Conservation (phyloP, 2,113 vertebrate species). For the Melanerpes formicivorus region DNA sequence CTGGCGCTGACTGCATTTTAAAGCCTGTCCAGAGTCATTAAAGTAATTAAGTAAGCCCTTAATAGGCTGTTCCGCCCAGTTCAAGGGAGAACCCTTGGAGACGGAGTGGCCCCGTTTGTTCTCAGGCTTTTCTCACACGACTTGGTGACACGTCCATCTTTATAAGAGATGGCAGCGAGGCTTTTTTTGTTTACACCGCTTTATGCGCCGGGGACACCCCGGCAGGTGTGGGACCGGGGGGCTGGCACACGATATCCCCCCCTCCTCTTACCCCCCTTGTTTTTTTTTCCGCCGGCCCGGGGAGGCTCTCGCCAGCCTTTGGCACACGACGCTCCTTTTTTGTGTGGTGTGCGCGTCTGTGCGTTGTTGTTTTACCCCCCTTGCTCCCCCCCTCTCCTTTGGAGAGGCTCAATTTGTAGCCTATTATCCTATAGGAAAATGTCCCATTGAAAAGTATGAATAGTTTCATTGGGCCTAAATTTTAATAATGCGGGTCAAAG, state of each 20-base stretch:
- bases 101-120: slow-evolving; percentile 92
- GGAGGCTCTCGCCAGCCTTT: slow-evolving; percentile 88
- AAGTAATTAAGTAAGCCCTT: slow-evolving; percentile 99
- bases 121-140: slow-evolving; percentile 97
- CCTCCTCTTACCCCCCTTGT: slow-evolving; percentile 23
- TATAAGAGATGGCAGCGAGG: slow-evolving; percentile 89
- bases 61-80: slow-evolving; percentile 99
- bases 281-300: background rate
- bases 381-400: slow-evolving; percentile 83
- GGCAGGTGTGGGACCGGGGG: slow-evolving; percentile 95
- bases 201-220: slow-evolving; percentile 88
- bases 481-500: slow-evolving; percentile 95
- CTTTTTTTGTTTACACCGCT: slow-evolving; percentile 92
- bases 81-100: slow-evolving; percentile 96
- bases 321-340: slow-evolving; percentile 90
- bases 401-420: slow-evolving; percentile 99
- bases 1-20: slow-evolving; percentile 86
- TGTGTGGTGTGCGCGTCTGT: slow-evolving; percentile 62
- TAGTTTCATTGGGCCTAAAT: slow-evolving; percentile 98
- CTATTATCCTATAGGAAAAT: slow-evolving; percentile 99
- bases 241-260: slow-evolving; percentile 89
- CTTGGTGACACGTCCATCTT: slow-evolving; percentile 96
- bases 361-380: slow-evolving; percentile 75
- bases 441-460: slow-evolving; percentile 99
- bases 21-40: slow-evolving; percentile 98